Base-by-base conservation (phyloP, 2,113 vertebrate species). In the Alligator sinensis region DNA sequence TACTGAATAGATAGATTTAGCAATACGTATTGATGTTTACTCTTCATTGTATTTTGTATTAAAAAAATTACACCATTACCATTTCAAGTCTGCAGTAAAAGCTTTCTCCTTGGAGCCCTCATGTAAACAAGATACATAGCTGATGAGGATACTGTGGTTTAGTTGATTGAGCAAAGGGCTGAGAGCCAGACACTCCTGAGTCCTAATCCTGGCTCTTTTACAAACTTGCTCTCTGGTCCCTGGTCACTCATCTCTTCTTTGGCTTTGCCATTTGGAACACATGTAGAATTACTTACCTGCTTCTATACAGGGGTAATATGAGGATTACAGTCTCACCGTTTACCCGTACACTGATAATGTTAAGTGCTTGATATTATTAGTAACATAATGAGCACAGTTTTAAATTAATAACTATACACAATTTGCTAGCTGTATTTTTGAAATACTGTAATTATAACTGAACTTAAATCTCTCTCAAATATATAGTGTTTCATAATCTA, bases 1-100 rank as follows among this genome's bases (percentile, higher is more conserved):
- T 83, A 87, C 83, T 24, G 11, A 84, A 30, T 5, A 3, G 17
- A 30, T 2, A 11, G 87, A 11, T 14, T 75, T 16, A 0, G 0
- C 24, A 2, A 0, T 81, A 86, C 4, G 0, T 86, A 27, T 81
- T 57, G 61, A 47, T 91, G 4, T 3, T 89, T 3, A 1, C 38
- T 95, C 88, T 59, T 84, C 10, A 0, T 13, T 1, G 3, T 3
- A 0, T 19, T 74, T 61, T 16, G 21, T 54, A 63, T 59, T 82
- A 22, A 84, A 30, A 77, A 63, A 58, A 4, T 3, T 63, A 2
- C 87, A 3, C 0, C 12, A 1, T n/a, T 4, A 1, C 4, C 54
- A 28, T 0, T 68, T 28, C 34, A 63, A 59, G 3, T 2, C 27
- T 22, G 58, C 1, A 54, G 81, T 3, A 38, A 86, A 9, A 24